phyloP scores from a whole-genome alignment of 2,113 vertebrate species.

The Saccopteryx bilineata region DNA sequence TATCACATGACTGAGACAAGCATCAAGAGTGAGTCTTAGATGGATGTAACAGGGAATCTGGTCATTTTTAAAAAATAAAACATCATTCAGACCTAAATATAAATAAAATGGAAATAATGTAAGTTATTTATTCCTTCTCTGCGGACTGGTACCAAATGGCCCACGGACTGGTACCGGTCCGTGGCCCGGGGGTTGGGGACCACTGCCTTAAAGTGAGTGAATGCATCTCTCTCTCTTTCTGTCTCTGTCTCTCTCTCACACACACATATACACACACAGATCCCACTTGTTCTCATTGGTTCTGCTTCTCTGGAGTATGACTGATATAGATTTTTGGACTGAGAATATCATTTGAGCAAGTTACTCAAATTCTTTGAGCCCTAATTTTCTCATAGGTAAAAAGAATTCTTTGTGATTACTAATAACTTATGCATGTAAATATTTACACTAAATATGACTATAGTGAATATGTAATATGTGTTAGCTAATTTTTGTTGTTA shows the following conservation, averaged over 20 bases:
- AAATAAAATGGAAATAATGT: too few species aligned
- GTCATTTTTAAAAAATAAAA: too few species aligned
- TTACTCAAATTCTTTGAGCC: neutral
- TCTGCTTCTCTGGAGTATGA: neutral
- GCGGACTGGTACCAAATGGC: too few species aligned
- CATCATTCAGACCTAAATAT: too few species aligned
- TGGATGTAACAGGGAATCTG: too few species aligned
- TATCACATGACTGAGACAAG: too few species aligned
- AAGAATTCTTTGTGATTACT: conserved; percentile 10
- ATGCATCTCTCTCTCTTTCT: neutral
- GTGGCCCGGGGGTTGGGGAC: too few species aligned
- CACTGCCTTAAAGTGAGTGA: too few species aligned
- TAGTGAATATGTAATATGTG: neutral
- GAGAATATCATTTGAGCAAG: neutral
- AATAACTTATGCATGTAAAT: neutral
- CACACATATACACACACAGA: neutral
- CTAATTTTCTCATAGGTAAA: neutral
- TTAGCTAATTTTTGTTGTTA: neutral
- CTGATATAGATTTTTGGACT: neutral
- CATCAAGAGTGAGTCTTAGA: too few species aligned
- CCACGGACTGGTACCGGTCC: too few species aligned
- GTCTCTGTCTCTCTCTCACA: neutral
- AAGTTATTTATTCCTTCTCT: too few species aligned
- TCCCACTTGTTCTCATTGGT: neutral
- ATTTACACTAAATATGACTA: neutral